phyloP scores from a whole-genome alignment of 2,888 invertebrate species.

The Rhingia rostrata region DNA sequence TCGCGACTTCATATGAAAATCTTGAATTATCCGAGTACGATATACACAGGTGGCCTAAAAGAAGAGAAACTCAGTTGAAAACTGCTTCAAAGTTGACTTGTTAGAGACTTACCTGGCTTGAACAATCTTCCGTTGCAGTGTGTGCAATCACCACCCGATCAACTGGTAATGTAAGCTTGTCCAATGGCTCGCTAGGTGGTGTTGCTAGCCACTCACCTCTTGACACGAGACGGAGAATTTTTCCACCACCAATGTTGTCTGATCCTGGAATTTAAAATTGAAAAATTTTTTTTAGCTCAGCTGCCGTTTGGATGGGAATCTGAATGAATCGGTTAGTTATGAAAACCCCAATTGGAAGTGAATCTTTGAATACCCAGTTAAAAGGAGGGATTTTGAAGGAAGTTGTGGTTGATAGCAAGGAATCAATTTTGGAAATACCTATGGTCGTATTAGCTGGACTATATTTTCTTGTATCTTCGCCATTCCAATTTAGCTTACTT shows the following conservation, averaged over 20 bases:
- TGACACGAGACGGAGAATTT: slow-evolving; percentile 84
- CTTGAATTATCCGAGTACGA: slow-evolving; percentile 84
- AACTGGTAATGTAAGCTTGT: slow-evolving; percentile 83
- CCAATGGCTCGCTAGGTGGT: slow-evolving; percentile 83
- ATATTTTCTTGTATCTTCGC: slow-evolving; percentile 82
- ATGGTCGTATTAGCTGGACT: slow-evolving; percentile 83
- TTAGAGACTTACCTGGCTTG: slow-evolving; percentile 82
- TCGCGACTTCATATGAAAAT: slow-evolving; percentile 87
- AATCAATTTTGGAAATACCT: slow-evolving; percentile 79
- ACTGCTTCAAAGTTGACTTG: neutral
- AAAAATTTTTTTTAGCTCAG: neutral
- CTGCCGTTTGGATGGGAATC: neutral
- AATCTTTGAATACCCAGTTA: slow-evolving; percentile 10
- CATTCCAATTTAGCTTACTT: slow-evolving; percentile 82
- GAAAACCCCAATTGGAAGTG: neutral
- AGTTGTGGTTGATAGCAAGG: neutral
- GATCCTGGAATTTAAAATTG: slow-evolving; percentile 41
- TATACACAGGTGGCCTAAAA: slow-evolving; percentile 85
- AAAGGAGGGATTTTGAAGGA: slow-evolving; percentile 3
- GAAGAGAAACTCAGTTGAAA: neutral
- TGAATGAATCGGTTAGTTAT: slow-evolving; percentile 7
- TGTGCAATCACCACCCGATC: slow-evolving; percentile 86
- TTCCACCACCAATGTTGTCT: slow-evolving; percentile 75
- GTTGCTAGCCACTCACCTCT: slow-evolving; percentile 88
- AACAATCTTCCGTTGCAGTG: slow-evolving; percentile 86